phyloP scores from a whole-genome alignment of 2,888 invertebrate genomes.

The Parelbella ahira region DNA sequence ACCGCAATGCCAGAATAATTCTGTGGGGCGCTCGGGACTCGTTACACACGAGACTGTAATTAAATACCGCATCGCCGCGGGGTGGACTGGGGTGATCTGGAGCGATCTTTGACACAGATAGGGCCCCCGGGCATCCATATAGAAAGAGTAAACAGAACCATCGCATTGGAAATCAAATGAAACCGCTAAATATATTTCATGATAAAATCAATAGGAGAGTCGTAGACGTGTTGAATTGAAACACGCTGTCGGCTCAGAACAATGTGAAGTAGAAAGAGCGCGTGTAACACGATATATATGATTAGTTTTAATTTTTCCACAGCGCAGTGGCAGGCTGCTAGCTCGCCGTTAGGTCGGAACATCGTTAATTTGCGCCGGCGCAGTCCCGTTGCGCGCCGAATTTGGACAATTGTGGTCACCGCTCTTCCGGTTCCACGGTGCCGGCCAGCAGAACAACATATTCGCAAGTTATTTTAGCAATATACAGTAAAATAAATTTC shows the following conservation, averaged over 20 bases:
- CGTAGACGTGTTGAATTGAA: too few species aligned
- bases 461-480: too few species aligned
- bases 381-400: slow-evolving; percentile 70
- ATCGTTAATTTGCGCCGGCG: slow-evolving; percentile 54
- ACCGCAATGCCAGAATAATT: slow-evolving; percentile 36
- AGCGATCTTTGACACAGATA: slow-evolving; percentile 38
- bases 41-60: slow-evolving; percentile 52
- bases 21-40: slow-evolving; percentile 31
- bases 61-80: slow-evolving; percentile 49
- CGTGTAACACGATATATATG: background rate
- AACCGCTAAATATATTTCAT: too few species aligned
- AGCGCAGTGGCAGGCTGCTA: slow-evolving; percentile 13
- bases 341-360: slow-evolving; percentile 34
- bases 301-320: slow-evolving; percentile 12
- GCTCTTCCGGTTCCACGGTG: slow-evolving; percentile 64
- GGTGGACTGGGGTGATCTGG: slow-evolving; percentile 34
- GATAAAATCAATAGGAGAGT: too few species aligned
- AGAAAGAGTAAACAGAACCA: slow-evolving; percentile 40
- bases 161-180: slow-evolving; percentile 6
- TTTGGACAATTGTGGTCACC: slow-evolving; percentile 62
- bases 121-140: slow-evolving; percentile 11
- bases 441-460: too few species aligned
- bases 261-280: too few species aligned
- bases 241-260: too few species aligned
- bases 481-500: too few species aligned